Evolutionary conservation across 2,113 vertebrate genomes (phyloP).

Genomic region (Gavialis gangeticus): DNA sequence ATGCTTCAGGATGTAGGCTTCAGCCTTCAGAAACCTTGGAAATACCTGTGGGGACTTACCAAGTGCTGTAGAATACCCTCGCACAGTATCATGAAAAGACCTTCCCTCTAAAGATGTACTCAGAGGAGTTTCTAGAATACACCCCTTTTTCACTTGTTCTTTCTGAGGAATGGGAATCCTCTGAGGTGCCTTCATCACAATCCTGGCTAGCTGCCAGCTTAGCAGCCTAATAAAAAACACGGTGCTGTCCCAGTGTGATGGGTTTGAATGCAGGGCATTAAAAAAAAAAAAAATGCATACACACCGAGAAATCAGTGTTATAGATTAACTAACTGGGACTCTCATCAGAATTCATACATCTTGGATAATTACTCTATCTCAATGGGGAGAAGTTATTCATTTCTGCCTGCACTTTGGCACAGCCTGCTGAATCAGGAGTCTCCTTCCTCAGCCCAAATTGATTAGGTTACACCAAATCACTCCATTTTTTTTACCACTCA

Average conservation of each 20-base stretch:
- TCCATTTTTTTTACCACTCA: neutral
- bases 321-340: neutral
- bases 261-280: constrained; percentile 58
- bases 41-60: neutral
- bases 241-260: constrained; percentile 36
- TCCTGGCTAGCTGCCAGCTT: neutral
- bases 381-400: constrained; percentile 33
- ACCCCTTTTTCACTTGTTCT: neutral
- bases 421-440: constrained; percentile 24
- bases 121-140: neutral
- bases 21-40: neutral
- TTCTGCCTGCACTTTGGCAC: constrained; percentile 28
- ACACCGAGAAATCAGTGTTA: constrained; percentile 22
- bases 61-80: neutral
- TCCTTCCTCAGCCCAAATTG: constrained; percentile 28
- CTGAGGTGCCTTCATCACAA: neutral
- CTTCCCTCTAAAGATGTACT: neutral
- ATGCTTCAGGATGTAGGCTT: neutral
- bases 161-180: neutral
- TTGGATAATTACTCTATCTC: constrained; percentile 54
- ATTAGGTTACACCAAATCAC: constrained; percentile 49
- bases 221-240: constrained; percentile 35
- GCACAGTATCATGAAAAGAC: neutral
- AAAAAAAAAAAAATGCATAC: constrained; percentile 40
- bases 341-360: constrained; percentile 24